Base-by-base conservation (phyloP, 2,888 invertebrate genomes). In the Lasioglossum morio region DNA sequence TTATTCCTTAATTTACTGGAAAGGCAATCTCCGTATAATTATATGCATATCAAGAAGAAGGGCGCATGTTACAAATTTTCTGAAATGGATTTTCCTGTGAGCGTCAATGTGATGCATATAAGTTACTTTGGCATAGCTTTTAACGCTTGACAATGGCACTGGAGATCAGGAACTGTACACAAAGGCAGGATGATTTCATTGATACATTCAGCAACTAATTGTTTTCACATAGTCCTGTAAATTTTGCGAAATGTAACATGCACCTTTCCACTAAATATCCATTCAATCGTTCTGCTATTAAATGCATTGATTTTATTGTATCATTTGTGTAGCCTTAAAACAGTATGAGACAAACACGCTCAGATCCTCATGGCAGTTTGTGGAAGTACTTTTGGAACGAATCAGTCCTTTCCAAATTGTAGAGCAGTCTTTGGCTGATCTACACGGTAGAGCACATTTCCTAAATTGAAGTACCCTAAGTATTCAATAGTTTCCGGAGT, bases 401-500 rank as follows among this genome's bases (percentile, higher is more conserved):
- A 87, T 96, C 96, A 98, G 95, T 98, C 98, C 87, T 98, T 96
- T 76, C 98, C 98, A 92, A 98, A 95, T 85, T 95, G 94, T 93
- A 98, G 97, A 19, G 97, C 96, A 66, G 95, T 95, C 10, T 93
- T 79, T 0, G 98, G 98, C 91, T 96, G 96, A 96, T 98, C 98
- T 72, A 98, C 95, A 82, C 98, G 96, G 86, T 97, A 96, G 84
- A 98, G 96, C 94, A 96, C 96, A 94, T 96, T 96, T 4, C 98
- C 99, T 69, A 98, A 95, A 93, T 97, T 97, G 95, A 99, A 98
- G 96, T 98, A 99, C 0, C 98, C 99, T 93, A 98, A 96, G 96
- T 99, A 99, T 94, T 98, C 97, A 16, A 97, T 98, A n/a, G 95
- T 96, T 14, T 97, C 97, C 0, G 99, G 99, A 48, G 98, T 98